These are phyloP conservation scores for Tinea semifulvella DNA, from an alignment of 2,888 invertebrate species.

Conservation along the genomic window DNA sequence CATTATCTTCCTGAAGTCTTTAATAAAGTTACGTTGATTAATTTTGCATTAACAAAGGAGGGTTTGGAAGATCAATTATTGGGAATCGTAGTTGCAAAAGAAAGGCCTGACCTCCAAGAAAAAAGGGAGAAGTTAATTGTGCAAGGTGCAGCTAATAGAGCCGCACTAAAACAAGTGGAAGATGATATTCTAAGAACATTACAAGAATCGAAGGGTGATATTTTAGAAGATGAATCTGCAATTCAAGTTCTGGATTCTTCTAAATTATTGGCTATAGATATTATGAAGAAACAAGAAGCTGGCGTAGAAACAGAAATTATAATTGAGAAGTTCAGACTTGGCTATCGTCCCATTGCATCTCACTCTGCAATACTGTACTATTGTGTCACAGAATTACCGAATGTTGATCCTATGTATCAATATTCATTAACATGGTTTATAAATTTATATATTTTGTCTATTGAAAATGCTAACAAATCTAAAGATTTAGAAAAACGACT, in stretches of 20 bases:
- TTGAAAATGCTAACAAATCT: conserved; percentile 77
- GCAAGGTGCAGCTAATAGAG: conserved; percentile 81
- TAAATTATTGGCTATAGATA: conserved; percentile 82
- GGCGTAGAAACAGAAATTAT: conserved; percentile 79
- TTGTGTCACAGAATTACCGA: conserved; percentile 83
- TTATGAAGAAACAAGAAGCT: conserved; percentile 81
- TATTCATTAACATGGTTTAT: conserved; percentile 89
- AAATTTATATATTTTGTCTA: conserved; percentile 79
- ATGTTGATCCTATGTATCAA: conserved; percentile 90
- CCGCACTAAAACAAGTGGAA: conserved; percentile 85
- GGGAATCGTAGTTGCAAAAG: conserved; percentile 86
- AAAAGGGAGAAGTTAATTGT: conserved; percentile 81
- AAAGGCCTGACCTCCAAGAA: conserved; percentile 84
- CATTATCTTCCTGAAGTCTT: conserved; percentile 87
- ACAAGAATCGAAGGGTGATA: conserved; percentile 84
- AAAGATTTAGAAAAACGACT: conserved; percentile 76
- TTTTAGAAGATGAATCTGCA: conserved; percentile 90
- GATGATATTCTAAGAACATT: conserved; percentile 88
- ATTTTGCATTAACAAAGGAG: conserved; percentile 84
- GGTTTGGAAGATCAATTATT: conserved; percentile 86
- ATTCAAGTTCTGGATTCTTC: conserved; percentile 89
- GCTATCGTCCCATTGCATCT: conserved; percentile 80
- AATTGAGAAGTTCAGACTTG: conserved; percentile 78
- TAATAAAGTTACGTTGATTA: conserved; percentile 83
- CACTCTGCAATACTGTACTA: conserved; percentile 85